Conservation (phyloP, 2,113 vertebrate species). For the Tachysurus fulvidraco region DNA sequence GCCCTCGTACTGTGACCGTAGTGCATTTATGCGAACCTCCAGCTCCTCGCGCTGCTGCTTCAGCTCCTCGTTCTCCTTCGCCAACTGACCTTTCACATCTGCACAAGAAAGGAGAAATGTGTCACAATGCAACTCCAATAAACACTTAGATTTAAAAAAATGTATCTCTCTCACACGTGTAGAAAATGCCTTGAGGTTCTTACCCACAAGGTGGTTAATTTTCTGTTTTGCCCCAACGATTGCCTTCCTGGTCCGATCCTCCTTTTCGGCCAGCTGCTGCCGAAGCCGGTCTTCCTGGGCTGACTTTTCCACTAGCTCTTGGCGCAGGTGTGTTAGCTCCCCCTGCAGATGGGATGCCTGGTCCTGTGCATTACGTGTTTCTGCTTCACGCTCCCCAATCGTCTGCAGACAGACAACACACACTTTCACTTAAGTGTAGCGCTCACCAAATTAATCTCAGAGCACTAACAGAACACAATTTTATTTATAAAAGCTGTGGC, state of each 20-base stretch:
- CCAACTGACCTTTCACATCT: slow-evolving; percentile 86
- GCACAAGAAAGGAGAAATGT: background rate
- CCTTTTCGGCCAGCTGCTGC: slow-evolving; percentile 90
- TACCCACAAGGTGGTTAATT: slow-evolving; percentile 85
- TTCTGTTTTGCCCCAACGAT: slow-evolving; percentile 89
- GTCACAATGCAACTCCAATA: background rate
- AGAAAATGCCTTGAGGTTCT: slow-evolving; percentile 8
- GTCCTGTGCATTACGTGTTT: slow-evolving; percentile 82
- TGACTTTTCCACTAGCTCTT: slow-evolving; percentile 88
- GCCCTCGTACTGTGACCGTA: slow-evolving; percentile 94
- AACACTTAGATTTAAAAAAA: background rate
- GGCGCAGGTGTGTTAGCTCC: slow-evolving; percentile 81
- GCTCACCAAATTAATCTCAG: background rate
- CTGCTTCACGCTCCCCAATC: slow-evolving; percentile 83
- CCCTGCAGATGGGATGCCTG: slow-evolving; percentile 80
- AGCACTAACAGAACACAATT: background rate
- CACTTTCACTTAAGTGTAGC: too few relatives aligned
- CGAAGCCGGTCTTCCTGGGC: slow-evolving; percentile 85
- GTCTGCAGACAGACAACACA: slow-evolving; percentile 65
- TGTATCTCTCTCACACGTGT: too few relatives aligned
- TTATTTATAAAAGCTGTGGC: background rate
- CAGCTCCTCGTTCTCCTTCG: slow-evolving; percentile 89
- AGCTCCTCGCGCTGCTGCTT: slow-evolving; percentile 91
- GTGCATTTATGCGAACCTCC: slow-evolving; percentile 89
- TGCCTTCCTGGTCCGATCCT: slow-evolving; percentile 92